Conservation (phyloP, 2,797 vertebrate species). For the Myripristis jacobus region DNA sequence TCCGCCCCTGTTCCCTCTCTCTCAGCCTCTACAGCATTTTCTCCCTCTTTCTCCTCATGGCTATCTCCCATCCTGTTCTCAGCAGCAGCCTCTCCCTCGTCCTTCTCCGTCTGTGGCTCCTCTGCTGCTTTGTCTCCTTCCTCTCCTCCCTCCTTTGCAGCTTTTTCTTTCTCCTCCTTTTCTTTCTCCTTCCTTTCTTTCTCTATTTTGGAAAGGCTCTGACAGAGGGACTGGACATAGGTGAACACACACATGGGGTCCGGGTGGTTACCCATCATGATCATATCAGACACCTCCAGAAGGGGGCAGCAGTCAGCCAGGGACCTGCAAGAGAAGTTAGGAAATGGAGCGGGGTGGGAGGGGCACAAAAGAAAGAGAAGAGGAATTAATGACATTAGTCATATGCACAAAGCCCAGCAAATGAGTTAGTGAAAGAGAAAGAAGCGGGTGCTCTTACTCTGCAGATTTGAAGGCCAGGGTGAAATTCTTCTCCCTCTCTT, state of each 20-base stretch:
- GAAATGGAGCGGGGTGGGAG: no score
- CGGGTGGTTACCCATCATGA: slow-evolving; percentile 96
- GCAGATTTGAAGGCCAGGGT: slow-evolving; percentile 93
- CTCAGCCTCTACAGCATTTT: slow-evolving; percentile 20
- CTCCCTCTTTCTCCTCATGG: slow-evolving; percentile 44
- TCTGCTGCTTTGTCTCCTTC: slow-evolving; percentile 29
- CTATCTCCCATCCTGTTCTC: slow-evolving; percentile 23
- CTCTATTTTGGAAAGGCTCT: slow-evolving; percentile 95
- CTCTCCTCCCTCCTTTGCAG: slow-evolving; percentile 36
- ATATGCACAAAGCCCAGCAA: not conserved
- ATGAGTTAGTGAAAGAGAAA: not conserved
- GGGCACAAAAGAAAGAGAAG: slow-evolving; percentile 8
- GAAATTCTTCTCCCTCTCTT: slow-evolving; percentile 93
- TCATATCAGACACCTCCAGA: slow-evolving; percentile 96
- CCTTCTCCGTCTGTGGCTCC: slow-evolving; percentile 24
- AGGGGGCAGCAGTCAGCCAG: slow-evolving; percentile 95
- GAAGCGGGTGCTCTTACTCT: slow-evolving; percentile 83
- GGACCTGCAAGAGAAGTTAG: slow-evolving; percentile 77
- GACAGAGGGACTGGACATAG: slow-evolving; percentile 96
- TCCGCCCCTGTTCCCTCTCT: slow-evolving; percentile 23
- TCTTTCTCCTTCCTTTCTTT: slow-evolving; percentile 89
- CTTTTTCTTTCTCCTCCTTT: slow-evolving; percentile 53
- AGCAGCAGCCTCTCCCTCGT: slow-evolving; percentile 13
- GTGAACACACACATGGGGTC: slow-evolving; percentile 98
- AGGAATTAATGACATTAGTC: not conserved